Conservation (phyloP, 2,888 invertebrate genomes). For the Oscheius onirici region DNA sequence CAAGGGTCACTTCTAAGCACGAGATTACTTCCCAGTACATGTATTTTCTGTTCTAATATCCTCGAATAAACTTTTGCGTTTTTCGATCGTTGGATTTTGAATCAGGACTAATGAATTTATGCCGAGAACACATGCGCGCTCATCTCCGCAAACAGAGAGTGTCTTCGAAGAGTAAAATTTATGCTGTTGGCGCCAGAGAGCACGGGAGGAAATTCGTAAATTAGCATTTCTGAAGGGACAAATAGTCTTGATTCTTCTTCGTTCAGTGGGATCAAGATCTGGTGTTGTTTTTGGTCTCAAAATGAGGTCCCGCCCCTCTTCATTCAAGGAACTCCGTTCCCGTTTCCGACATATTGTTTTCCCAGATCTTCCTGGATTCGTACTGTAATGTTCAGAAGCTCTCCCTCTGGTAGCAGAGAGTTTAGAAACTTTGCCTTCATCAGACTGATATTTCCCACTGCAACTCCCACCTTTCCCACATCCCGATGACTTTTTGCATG, state of each 20-base stretch:
- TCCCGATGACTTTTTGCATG: too few relatives aligned
- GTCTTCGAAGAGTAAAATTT: slow-evolving; percentile 1
- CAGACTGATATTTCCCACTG: too few relatives aligned
- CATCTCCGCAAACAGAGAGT: not conserved
- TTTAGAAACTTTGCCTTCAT: too few relatives aligned
- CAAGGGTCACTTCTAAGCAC: slow-evolving; percentile 40
- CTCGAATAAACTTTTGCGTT: not conserved
- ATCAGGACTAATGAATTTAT: not conserved
- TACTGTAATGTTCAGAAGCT: not conserved
- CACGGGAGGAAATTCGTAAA: not conserved
- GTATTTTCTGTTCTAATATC: not conserved
- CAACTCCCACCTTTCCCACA: too few relatives aligned
- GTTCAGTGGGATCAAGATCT: too few relatives aligned
- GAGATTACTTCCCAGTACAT: not conserved
- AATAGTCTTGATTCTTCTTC: too few relatives aligned
- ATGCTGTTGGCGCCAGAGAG: slow-evolving; percentile 6
- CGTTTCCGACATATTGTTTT: too few relatives aligned
- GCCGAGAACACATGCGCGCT: slow-evolving; percentile 12
- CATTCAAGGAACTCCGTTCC: not conserved
- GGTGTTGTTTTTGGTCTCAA: too few relatives aligned
- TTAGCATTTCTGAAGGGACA: not conserved
- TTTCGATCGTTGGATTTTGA: not conserved
- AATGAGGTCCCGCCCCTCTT: not conserved
- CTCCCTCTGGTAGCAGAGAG: not conserved
- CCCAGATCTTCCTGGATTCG: not conserved